Evolutionary conservation across 2,797 vertebrate genomes (phyloP).

Genomic region (Denticeps clupeoides): DNA sequence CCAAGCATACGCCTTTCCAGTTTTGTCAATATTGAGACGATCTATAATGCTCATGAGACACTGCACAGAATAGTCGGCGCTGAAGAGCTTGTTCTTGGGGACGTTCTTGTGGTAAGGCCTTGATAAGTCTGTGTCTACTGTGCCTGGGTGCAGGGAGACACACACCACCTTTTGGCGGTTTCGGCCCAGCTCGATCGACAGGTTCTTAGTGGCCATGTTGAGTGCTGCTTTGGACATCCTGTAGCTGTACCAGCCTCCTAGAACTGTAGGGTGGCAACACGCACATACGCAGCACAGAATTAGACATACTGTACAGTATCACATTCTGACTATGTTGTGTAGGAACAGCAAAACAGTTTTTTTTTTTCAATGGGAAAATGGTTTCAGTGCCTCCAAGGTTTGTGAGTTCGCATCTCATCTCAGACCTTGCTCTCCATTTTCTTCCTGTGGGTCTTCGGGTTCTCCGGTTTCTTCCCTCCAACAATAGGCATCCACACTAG

Average conservation of each 20-base stretch:
- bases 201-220: constrained; percentile 59
- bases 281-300: not conserved
- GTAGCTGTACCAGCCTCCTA: constrained; percentile 59
- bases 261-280: constrained; percentile 25
- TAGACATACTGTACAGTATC: too few relatives aligned
- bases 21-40: constrained; percentile 39
- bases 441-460: too few relatives aligned
- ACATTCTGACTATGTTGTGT: too few relatives aligned
- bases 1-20: constrained; percentile 52
- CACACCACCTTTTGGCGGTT: constrained; percentile 53
- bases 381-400: too few relatives aligned
- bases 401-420: too few relatives aligned
- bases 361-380: too few relatives aligned
- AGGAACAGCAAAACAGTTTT: too few relatives aligned
- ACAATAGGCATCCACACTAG: too few relatives aligned
- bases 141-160: constrained; percentile 52
- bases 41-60: constrained; percentile 49
- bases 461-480: too few relatives aligned
- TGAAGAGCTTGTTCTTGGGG: constrained; percentile 48
- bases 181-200: constrained; percentile 53
- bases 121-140: constrained; percentile 55
- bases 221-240: constrained; percentile 59
- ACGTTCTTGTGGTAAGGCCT: constrained; percentile 51
- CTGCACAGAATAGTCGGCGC: constrained; percentile 43
- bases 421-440: too few relatives aligned